Conservation (phyloP, 2,113 vertebrate genomes). For the Anthoscopus minutus region DNA sequence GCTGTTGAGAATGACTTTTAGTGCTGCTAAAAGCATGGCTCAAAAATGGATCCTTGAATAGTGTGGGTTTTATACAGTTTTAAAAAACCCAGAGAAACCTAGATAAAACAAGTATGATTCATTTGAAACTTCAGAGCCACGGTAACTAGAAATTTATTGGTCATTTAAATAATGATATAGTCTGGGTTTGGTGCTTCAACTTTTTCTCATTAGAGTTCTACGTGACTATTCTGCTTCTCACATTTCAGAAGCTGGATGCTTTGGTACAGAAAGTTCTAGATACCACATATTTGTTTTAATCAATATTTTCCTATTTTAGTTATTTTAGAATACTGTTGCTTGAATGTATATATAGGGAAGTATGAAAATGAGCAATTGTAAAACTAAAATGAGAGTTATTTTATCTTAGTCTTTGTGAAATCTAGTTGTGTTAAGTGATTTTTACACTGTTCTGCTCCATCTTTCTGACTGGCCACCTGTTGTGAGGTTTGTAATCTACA, state of each 20-base stretch:
- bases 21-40: background rate
- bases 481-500: background rate
- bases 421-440: background rate
- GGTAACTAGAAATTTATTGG: background rate
- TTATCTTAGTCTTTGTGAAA: background rate
- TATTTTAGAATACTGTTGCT: background rate
- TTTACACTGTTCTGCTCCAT: background rate
- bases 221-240: background rate
- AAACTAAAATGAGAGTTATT: background rate
- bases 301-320: background rate
- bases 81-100: background rate
- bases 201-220: background rate
- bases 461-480: background rate
- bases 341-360: background rate
- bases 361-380: background rate
- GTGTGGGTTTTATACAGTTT: background rate
- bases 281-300: background rate
- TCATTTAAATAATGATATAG: background rate
- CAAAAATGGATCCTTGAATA: background rate
- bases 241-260: background rate
- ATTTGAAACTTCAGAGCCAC: background rate
- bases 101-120: background rate
- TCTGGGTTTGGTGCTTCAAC: background rate
- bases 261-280: background rate
- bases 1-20: background rate